Evolutionary conservation across 2,113 vertebrate species (phyloP), one percentile per base, ranked within the genome.

Genomic region (Pimephales promelas): DNA sequence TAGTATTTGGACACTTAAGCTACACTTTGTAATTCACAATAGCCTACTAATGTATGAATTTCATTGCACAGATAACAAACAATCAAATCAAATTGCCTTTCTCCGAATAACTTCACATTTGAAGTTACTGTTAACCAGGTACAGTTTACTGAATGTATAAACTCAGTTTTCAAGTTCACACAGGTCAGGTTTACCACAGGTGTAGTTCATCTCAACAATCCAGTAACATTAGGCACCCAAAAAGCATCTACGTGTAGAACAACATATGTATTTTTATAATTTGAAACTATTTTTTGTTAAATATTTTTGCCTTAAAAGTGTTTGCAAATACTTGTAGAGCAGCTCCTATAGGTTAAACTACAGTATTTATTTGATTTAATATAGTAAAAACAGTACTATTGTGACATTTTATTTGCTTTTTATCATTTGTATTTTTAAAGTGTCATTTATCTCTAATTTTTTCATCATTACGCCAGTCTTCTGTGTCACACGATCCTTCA

Each of bases 1-100:
- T 14, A 43, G 59, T 62, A 64, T 49, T 79, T 79, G 52, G 56
- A 79, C 36, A 61, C 56, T 78, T 54, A 75, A 75, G 47, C 18
- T 54, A 75, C 47, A 22, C 73, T 75, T 54, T 45, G 68, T 14
- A 71, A 72, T 43, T 24, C n/a, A 72, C 45, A 71, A 11, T 45
- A 26, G 45, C 52, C 18, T 22, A 40, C 31, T 45, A 45, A 78
- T 62, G 76, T 43, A 47, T 49, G 18, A 66, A 79, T 79, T 47
- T 79, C 28, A 64, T 49, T 31, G 11, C 8, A 66, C 3, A 22
- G 40, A 28, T 79, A 79, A 79, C 57, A 64, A 20, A 64, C 43
- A 61, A 62, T 64, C 77, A 49, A 22, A 47, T 11, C 0, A 16
- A 62, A 10, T 31, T 8, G 31, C 28, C 54, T 57, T 36, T 56